These are phyloP conservation scores for Lycocerus yunnanus DNA, from an alignment of 2,888 invertebrate species.

Conservation along the genomic window DNA sequence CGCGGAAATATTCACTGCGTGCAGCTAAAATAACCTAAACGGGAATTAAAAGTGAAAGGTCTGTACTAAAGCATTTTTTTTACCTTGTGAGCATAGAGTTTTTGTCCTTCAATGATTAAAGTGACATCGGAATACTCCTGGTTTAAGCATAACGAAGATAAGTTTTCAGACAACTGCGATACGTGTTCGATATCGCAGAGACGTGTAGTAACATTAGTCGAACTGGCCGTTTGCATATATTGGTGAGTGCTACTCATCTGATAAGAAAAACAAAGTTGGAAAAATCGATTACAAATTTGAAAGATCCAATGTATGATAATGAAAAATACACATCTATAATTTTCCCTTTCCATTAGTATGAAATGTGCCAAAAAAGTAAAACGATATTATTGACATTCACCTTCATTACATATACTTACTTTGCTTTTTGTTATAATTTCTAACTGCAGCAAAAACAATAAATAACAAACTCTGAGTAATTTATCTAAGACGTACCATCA, in stretches of 20 bases:
- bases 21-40: conserved; percentile 84
- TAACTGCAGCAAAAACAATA: not conserved
- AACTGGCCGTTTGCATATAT: conserved; percentile 44
- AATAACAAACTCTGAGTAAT: not conserved
- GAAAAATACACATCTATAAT: not conserved
- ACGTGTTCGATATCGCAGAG: conserved; percentile 70
- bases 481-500: not conserved
- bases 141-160: conserved; percentile 83
- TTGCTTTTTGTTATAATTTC: not conserved
- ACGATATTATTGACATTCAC: not conserved
- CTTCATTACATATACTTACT: not conserved
- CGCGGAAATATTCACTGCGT: conserved; percentile 94
- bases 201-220: conserved; percentile 44
- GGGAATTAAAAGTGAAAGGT: conserved; percentile 17
- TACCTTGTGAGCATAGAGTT: conserved; percentile 71
- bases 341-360: not conserved
- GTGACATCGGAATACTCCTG: conserved; percentile 91
- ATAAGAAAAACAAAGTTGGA: not conserved
- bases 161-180: conserved; percentile 79
- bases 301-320: not conserved
- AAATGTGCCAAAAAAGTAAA: not conserved
- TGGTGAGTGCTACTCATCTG: conserved; percentile 52
- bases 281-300: not conserved
- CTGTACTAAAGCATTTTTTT: not conserved
- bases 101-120: conserved; percentile 79